Conservation (phyloP, 1,140 invertebrate species). For the Daktulosphaira vitifoliae region DNA sequence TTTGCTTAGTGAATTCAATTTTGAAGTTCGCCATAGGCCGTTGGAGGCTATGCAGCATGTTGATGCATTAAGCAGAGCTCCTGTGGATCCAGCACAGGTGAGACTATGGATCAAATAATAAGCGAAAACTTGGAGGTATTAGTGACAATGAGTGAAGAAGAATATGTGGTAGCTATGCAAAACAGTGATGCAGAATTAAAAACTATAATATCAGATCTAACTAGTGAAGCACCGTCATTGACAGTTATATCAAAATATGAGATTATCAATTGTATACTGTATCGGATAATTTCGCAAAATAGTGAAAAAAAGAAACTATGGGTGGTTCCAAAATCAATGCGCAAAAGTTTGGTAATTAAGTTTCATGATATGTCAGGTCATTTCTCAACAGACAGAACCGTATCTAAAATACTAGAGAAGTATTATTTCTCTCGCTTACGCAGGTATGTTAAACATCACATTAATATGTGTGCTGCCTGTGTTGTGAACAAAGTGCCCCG, state of each 20-base stretch:
- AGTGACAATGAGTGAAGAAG: too few relatives aligned
- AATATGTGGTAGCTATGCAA: too few relatives aligned
- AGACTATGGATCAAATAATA: too few relatives aligned
- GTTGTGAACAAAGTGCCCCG: not conserved
- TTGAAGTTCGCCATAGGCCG: conserved; percentile 38
- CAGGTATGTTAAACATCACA: not conserved
- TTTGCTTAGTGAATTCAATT: conserved; percentile 38
- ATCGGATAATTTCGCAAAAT: too few relatives aligned
- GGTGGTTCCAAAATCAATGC: conserved; percentile 19
- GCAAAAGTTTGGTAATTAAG: not conserved
- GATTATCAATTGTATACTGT: not conserved
- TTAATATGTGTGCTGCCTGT: not conserved
- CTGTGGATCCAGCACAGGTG: not conserved
- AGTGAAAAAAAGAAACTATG: not conserved
- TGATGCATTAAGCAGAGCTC: conserved; percentile 42
- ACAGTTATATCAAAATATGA: too few relatives aligned
- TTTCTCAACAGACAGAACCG: not conserved
- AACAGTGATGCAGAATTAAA: too few relatives aligned
- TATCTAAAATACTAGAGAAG: not conserved
- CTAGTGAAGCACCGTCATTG: too few relatives aligned
- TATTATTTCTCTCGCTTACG: not conserved
- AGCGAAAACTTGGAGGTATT: too few relatives aligned
- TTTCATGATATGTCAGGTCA: conserved; percentile 5
- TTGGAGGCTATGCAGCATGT: conserved; percentile 40
- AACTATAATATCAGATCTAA: too few relatives aligned